phyloP scores from a whole-genome alignment of 2,113 vertebrate species.

The Turnix velox region DNA sequence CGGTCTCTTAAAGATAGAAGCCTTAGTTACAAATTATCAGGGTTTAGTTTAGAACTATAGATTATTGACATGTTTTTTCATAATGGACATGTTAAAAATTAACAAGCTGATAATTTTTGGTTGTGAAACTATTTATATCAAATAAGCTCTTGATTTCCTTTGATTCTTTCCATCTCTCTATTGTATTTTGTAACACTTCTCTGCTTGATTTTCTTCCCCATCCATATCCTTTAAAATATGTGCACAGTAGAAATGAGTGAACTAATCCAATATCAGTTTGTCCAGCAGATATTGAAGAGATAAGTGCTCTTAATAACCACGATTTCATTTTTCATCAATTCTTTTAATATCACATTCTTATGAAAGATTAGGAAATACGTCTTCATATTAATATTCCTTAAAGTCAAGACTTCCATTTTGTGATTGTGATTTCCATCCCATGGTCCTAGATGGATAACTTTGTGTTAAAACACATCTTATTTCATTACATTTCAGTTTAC shows the following conservation, averaged over 20 bases:
- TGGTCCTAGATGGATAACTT: background rate
- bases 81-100: background rate
- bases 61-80: background rate
- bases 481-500: background rate
- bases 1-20: background rate
- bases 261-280: background rate
- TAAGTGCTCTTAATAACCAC: background rate
- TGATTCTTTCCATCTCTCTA: background rate
- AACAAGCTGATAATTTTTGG: background rate
- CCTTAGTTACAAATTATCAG: background rate
- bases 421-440: background rate
- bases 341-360: background rate
- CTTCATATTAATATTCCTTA: background rate
- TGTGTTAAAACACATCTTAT: background rate
- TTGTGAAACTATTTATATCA: background rate
- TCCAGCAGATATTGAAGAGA: background rate
- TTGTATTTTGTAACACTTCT: background rate
- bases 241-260: background rate
- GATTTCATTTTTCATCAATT: background rate
- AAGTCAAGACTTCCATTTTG: background rate
- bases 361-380: background rate
- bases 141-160: background rate
- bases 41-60: background rate
- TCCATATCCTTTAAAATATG: background rate
- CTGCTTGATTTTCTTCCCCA: background rate